A percentile compares a stretch with the other conserved stretches of the same genome.
phyloP scores from a whole-genome alignment of 2,113 vertebrate genomes.

The Pelusios castaneus region DNA sequence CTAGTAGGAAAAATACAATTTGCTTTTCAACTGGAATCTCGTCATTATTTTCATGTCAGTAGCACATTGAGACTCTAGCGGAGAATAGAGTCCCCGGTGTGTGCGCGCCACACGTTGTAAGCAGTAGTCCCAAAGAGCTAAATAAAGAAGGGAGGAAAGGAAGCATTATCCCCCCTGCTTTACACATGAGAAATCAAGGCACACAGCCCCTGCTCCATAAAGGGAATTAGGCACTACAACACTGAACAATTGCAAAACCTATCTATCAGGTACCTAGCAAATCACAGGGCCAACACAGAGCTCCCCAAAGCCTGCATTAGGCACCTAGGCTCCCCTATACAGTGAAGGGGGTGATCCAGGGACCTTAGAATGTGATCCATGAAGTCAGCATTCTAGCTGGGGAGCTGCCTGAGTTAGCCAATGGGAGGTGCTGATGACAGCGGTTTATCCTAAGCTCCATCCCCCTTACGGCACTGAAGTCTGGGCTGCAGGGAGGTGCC shows the following conservation, averaged over 20 bases:
- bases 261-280: background rate
- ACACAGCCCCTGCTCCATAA: background rate
- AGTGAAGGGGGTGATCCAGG: background rate
- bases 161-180: background rate
- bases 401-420: background rate
- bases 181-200: background rate
- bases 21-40: background rate
- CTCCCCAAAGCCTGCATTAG: background rate
- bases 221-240: background rate
- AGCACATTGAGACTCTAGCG: background rate
- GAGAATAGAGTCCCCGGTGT: background rate
- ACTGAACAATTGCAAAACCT: no score
- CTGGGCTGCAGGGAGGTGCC: background rate
- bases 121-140: background rate
- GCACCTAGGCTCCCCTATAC: background rate
- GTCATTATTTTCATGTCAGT: background rate
- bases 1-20: background rate
- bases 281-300: background rate
- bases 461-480: background rate
- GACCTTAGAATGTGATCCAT: background rate
- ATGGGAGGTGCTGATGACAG: background rate
- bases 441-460: background rate
- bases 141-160: background rate
- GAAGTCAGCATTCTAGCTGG: background rate
- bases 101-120: background rate